These are phyloP conservation scores for Cotesia typhae DNA, from an alignment of 1,140 invertebrate species.

Conservation along the genomic window DNA sequence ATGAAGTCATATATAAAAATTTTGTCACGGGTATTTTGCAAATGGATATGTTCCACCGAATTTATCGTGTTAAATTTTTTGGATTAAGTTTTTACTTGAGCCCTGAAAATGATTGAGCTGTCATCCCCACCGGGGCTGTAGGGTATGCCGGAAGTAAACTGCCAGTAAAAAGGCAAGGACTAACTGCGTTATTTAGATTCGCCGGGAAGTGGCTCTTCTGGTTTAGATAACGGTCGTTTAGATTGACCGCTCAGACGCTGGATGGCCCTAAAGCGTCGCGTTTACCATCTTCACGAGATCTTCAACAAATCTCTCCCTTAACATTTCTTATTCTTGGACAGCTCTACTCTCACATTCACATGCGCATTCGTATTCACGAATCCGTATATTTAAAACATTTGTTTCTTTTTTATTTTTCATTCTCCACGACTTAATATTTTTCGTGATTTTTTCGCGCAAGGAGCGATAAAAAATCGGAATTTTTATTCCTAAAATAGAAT, in stretches of 20 bases:
- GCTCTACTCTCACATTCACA: slow-evolving; percentile 9
- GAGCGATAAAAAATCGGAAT: slow-evolving; percentile 46
- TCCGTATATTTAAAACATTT: slow-evolving; percentile 7
- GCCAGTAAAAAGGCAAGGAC: slow-evolving; percentile 11
- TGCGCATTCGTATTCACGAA: slow-evolving; percentile 21
- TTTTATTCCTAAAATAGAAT: slow-evolving; percentile 54
- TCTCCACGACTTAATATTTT: slow-evolving; percentile 42
- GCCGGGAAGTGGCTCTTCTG: slow-evolving; percentile 21
- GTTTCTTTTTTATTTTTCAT: slow-evolving; percentile 4
- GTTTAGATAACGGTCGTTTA: slow-evolving; percentile 62
- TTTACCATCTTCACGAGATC: slow-evolving; percentile 53
- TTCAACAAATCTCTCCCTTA: slow-evolving; percentile 54
- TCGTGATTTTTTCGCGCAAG: slow-evolving; percentile 22
- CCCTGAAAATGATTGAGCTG: too few relatives aligned
- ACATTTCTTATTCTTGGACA: slow-evolving; percentile 39
- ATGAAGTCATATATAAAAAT: too few relatives aligned
- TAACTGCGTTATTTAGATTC: slow-evolving; percentile 42
- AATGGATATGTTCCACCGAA: too few relatives aligned
- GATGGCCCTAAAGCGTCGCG: slow-evolving; percentile 61
- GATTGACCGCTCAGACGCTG: slow-evolving; percentile 61
- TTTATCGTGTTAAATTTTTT: too few relatives aligned
- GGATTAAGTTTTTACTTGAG: too few relatives aligned
- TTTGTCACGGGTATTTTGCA: too few relatives aligned
- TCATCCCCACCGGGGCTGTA: too few relatives aligned
- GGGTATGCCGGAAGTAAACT: background rate